These are phyloP conservation scores for Salvator merianae DNA, from an alignment of 2,113 vertebrate genomes.

Conservation along the genomic window DNA sequence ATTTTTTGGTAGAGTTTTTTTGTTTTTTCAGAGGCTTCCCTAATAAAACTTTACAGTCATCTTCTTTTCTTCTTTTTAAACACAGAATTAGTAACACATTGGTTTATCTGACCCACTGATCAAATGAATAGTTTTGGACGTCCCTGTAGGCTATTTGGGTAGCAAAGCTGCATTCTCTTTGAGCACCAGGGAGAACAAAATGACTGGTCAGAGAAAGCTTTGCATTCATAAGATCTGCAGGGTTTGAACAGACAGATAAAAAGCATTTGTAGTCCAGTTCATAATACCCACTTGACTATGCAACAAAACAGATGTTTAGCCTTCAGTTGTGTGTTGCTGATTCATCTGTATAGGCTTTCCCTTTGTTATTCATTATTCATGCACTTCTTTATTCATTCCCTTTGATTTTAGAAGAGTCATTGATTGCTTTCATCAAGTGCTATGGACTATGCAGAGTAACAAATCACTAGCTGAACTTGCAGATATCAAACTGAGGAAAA, in stretches of 20 bases:
- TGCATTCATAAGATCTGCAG: background rate
- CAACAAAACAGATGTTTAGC: slow-evolving; percentile 25
- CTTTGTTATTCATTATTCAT: slow-evolving; percentile 23
- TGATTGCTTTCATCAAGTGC: slow-evolving; percentile 9
- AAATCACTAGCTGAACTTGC: slow-evolving; percentile 21
- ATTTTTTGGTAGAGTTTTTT: background rate
- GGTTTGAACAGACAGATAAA: slow-evolving; percentile 19
- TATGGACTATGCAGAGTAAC: background rate
- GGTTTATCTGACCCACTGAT: background rate
- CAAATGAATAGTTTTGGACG: slow-evolving; percentile 10
- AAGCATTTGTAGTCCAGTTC: slow-evolving; percentile 30
- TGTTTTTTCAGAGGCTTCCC: background rate
- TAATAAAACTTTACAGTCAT: background rate
- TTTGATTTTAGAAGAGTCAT: slow-evolving; percentile 24
- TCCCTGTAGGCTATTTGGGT: background rate
- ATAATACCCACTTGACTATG: slow-evolving; percentile 23
- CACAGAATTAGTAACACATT: background rate
- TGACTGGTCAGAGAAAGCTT: slow-evolving; percentile 12
- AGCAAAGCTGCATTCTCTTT: background rate
- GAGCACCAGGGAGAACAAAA: background rate
- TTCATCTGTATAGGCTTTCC: slow-evolving; percentile 7
- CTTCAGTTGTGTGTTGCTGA: slow-evolving; percentile 17
- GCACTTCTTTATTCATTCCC: slow-evolving; percentile 6
- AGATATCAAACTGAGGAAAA: background rate
- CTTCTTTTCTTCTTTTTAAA: background rate